Conservation (phyloP, 2,113 vertebrate genomes). For the Myxocyprinus asiaticus region DNA sequence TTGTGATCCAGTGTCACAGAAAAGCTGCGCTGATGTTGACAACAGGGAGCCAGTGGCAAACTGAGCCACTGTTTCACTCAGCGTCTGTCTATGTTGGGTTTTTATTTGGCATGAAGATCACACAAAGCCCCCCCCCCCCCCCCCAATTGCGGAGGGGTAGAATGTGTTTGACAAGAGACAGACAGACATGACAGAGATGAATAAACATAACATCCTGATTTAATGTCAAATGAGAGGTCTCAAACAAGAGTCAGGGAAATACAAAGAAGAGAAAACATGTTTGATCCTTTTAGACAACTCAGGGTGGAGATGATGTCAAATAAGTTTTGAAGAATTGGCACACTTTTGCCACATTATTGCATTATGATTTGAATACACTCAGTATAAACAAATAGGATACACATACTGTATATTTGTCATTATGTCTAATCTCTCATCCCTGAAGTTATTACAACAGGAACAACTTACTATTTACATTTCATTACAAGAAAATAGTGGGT, state of each 20-base stretch:
- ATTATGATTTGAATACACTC: too few relatives aligned
- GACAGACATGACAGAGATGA: conserved; percentile 24
- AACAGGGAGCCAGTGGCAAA: conserved; percentile 9
- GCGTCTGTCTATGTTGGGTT: conserved; percentile 11
- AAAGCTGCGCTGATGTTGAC: conserved; percentile 30
- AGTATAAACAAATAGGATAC: too few relatives aligned
- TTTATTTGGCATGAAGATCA: conserved; percentile 27
- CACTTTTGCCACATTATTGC: too few relatives aligned
- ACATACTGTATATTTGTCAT: too few relatives aligned
- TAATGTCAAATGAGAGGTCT: conserved; percentile 33
- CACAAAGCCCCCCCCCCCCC: not conserved
- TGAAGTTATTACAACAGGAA: too few relatives aligned
- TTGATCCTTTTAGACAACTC: conserved; percentile 12
- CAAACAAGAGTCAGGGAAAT: not conserved
- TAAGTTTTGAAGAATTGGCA: too few relatives aligned
- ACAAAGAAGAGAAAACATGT: not conserved
- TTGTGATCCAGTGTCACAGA: conserved; percentile 20
- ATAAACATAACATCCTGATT: conserved; percentile 41
- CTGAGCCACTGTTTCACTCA: not conserved
- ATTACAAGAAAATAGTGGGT: too few relatives aligned
- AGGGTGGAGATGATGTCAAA: not conserved
- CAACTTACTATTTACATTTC: too few relatives aligned
- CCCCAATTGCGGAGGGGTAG: conserved; percentile 21
- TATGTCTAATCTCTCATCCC: too few relatives aligned
- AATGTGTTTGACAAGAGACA: conserved; percentile 11